Percentiles rank a stretch among this genome's conserved stretches.
Conservation (phyloP, 1,140 invertebrate genomes). For the Paralvinella palmiformis region DNA sequence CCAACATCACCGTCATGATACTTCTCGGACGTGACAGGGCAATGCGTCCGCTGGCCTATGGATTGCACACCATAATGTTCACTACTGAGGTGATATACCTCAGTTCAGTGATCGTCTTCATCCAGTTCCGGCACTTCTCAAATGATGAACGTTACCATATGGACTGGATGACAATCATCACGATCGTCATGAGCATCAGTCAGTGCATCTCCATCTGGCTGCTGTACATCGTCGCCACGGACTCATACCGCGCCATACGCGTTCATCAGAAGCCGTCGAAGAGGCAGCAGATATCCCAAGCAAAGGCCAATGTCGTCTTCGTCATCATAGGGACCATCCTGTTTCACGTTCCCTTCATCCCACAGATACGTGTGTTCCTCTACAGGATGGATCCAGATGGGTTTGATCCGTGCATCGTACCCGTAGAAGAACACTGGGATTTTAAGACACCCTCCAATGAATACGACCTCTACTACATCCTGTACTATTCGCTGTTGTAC, state of each 20-base stretch:
- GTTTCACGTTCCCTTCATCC: background rate
- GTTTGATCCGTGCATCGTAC: background rate
- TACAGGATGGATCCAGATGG: background rate
- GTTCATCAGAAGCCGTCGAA: background rate
- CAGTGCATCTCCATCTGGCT: conserved; percentile 13
- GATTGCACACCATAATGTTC: background rate
- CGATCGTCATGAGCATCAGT: background rate
- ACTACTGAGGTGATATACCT: conserved; percentile 9
- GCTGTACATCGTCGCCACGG: conserved; percentile 7
- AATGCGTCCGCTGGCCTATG: background rate
- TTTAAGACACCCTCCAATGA: background rate
- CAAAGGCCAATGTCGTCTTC: background rate
- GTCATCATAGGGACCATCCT: background rate
- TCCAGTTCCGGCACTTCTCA: background rate
- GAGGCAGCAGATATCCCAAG: background rate
- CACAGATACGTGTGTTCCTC: background rate
- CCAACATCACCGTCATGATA: conserved; percentile 9
- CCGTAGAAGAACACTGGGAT: conserved; percentile 12
- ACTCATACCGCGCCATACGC: conserved; percentile 1
- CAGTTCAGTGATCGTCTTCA: background rate
- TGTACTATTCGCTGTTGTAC: conserved; percentile 6
- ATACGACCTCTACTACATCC: background rate
- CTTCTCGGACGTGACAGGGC: background rate
- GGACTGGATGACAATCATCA: background rate
- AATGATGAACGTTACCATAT: background rate